Conservation (phyloP, 1,140 invertebrate species). For the Drosophila saltans region DNA sequence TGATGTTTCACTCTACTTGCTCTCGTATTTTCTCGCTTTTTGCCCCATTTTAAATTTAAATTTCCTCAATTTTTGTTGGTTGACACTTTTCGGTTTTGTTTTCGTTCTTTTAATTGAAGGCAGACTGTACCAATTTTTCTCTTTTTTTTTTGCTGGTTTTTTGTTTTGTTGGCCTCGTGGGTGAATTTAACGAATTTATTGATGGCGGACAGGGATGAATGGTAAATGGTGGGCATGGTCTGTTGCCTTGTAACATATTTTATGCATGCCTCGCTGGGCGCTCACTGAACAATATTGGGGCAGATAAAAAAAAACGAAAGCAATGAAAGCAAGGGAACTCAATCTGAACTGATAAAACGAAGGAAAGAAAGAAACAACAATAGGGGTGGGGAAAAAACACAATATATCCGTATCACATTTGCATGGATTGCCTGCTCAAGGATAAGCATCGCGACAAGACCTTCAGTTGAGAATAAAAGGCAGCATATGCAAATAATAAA, state of each 20-base stretch:
- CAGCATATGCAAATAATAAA: conserved; percentile 38
- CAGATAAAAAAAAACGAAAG: not conserved
- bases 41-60: conserved; percentile 24
- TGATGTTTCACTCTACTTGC: conserved; percentile 43
- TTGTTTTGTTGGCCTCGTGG: conserved; percentile 2
- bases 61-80: conserved; percentile 27
- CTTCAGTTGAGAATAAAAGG: not conserved
- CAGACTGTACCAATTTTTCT: not conserved
- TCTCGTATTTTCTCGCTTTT: conserved; percentile 13
- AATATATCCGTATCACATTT: conserved; percentile 48
- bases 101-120: conserved; percentile 48
- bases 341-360: conserved; percentile 1
- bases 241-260: conserved; percentile 61
- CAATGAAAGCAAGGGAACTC: not conserved
- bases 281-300: conserved; percentile 48
- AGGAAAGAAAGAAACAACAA: not conserved
- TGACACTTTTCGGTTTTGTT: conserved; percentile 26
- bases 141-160: not conserved
- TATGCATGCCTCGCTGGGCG: conserved; percentile 58
- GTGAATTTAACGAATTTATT: conserved; percentile 55
- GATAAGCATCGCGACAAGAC: conserved; percentile 31
- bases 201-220: conserved; percentile 28
- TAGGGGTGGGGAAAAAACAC: conserved; percentile 4
- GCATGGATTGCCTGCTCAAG: conserved; percentile 25
- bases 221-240: conserved; percentile 35